Evolutionary conservation across 2,113 vertebrate genomes (phyloP).

Genomic region (Charadrius vociferus): DNA sequence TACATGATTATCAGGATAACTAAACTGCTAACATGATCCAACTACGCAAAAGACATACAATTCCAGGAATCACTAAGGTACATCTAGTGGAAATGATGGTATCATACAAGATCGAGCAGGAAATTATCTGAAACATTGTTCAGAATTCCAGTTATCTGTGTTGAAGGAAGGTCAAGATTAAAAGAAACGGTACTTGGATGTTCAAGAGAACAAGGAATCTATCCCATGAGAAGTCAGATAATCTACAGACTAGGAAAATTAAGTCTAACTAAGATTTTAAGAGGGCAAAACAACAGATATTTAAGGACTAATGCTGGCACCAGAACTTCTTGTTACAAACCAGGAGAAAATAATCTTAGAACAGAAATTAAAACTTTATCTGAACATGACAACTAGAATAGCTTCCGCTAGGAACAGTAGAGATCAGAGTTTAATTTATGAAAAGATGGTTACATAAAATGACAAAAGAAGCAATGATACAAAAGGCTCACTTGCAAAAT

Average conservation of each 20-base stretch:
- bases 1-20: neutral
- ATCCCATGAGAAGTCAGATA: constrained; percentile 35
- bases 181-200: neutral
- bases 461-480: neutral
- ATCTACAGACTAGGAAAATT: constrained; percentile 11
- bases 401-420: neutral
- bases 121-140: neutral
- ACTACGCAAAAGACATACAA: neutral
- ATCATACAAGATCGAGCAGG: neutral
- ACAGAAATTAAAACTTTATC: neutral
- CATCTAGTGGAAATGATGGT: constrained; percentile 1
- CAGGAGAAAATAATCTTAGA: neutral
- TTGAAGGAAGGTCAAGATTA: constrained; percentile 38
- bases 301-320: neutral
- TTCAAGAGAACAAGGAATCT: constrained; percentile 17
- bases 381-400: neutral
- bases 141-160: constrained; percentile 30
- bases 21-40: neutral
- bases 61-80: constrained; percentile 38
- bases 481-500: neutral
- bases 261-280: constrained; percentile 22
- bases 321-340: neutral
- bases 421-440: neutral
- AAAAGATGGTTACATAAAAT: neutral
- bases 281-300: neutral